A percentile compares a stretch with the other conserved stretches of the same genome.
phyloP scores from a whole-genome alignment of 2,888 invertebrate genomes.

The Apodemia mormo region DNA sequence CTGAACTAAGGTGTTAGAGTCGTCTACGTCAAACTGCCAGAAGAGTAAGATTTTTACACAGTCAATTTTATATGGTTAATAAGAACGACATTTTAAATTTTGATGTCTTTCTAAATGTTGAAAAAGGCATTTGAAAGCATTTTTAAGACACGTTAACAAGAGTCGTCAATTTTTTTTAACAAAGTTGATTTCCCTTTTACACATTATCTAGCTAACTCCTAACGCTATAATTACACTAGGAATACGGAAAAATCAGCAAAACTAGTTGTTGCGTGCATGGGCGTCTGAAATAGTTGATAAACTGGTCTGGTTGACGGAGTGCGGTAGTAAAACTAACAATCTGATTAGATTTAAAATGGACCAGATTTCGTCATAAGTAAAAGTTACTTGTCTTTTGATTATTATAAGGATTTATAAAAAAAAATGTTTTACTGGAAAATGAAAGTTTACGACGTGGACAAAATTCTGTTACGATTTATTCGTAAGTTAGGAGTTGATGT shows the following conservation, averaged over 20 bases:
- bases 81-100: no score
- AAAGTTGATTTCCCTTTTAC: neutral
- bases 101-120: no score
- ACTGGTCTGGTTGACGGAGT: slow-evolving; percentile 27
- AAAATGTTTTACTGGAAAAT: neutral
- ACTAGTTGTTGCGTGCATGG: slow-evolving; percentile 46
- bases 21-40: no score
- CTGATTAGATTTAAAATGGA: slow-evolving; percentile 34
- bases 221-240: slow-evolving; percentile 49
- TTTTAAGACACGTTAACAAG: no score
- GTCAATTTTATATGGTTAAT: no score
- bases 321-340: slow-evolving; percentile 42
- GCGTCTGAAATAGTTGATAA: slow-evolving; percentile 12
- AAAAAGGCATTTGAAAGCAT: no score
- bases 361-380: slow-evolving; percentile 52
- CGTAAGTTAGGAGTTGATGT: neutral
- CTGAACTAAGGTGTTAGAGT: no score
- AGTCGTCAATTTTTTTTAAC: neutral
- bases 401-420: neutral
- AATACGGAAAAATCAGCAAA: slow-evolving; percentile 53
- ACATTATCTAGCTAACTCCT: slow-evolving; percentile 36
- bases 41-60: no score
- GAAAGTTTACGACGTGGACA: neutral
- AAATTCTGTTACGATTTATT: neutral
- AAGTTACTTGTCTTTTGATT: slow-evolving; percentile 41